Evolutionary conservation across 1,140 invertebrate genomes (phyloP).

Genomic region (Metaphire vulgaris): DNA sequence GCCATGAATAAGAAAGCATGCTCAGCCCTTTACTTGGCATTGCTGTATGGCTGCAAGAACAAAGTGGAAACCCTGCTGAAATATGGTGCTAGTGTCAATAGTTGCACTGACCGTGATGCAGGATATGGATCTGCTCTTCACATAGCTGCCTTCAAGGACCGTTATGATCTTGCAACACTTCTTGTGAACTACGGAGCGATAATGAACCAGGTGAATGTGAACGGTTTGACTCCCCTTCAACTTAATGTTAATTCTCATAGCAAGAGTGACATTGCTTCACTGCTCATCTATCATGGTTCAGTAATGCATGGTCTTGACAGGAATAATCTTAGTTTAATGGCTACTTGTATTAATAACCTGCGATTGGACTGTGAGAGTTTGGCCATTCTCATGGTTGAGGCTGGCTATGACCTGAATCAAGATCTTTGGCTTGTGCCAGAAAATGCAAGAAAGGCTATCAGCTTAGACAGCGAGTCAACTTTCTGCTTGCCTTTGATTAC

Average conservation of each 20-base stretch:
- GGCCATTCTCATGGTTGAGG: constrained; percentile 13
- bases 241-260: constrained; percentile 16
- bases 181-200: constrained; percentile 16
- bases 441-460: not conserved
- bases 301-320: constrained; percentile 18
- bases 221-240: constrained; percentile 22
- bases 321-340: constrained; percentile 6
- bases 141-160: constrained; percentile 25
- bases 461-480: not conserved
- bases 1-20: constrained; percentile 22
- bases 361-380: constrained; percentile 29
- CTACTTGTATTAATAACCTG: constrained; percentile 20
- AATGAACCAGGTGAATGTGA: constrained; percentile 16
- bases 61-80: constrained; percentile 24
- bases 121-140: constrained; percentile 22
- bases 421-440: constrained; percentile 25
- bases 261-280: constrained; percentile 9
- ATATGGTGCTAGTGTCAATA: constrained; percentile 21
- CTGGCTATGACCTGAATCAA: constrained; percentile 28
- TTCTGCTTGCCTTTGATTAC: not conserved
- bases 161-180: constrained; percentile 4
- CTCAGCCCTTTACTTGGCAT: constrained; percentile 25
- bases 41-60: constrained; percentile 24
- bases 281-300: constrained; percentile 28
- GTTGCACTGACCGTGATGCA: constrained; percentile 13